Conservation (phyloP, 2,797 vertebrate species). For the Myiotriccus ornatus region DNA sequence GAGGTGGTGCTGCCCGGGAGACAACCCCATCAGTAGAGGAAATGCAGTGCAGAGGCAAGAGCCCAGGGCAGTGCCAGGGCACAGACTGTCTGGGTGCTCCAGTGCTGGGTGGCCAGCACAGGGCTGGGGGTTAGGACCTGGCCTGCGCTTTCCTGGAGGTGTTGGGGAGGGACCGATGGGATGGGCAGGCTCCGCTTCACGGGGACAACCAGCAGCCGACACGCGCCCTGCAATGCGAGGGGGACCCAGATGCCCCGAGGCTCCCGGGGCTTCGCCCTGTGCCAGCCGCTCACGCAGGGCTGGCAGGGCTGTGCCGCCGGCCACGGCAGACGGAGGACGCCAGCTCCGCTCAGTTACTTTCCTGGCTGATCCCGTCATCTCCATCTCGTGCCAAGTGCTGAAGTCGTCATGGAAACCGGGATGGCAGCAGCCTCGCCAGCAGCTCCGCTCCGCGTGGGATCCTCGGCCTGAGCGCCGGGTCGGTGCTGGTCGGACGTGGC, state of each 20-base stretch:
- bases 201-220: neutral
- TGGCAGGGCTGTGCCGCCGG: neutral
- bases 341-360: constrained; percentile 49
- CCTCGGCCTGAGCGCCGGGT: neutral
- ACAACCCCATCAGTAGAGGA: neutral
- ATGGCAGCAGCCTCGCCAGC: constrained; percentile 4
- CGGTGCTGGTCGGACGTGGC: fast-evolving
- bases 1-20: fast-evolving
- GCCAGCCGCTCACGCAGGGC: neutral
- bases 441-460: neutral
- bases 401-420: constrained; percentile 66
- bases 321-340: constrained; percentile 17
- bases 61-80: neutral
- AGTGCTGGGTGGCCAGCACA: neutral
- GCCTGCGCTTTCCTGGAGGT: neutral
- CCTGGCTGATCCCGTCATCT: constrained; percentile 58
- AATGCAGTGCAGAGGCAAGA: fast-evolving
- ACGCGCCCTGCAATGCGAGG: fast-evolving
- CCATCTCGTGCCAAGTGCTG: constrained; percentile 56
- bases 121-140: neutral
- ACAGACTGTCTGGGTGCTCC: fast-evolving
- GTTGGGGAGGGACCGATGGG: fast-evolving
- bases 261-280: neutral
- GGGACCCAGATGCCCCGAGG: constrained; percentile 27
- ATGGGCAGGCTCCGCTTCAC: neutral